Evolutionary conservation across 2,888 invertebrate species (phyloP).

Genomic region (Micoletzkya japonica): DNA sequence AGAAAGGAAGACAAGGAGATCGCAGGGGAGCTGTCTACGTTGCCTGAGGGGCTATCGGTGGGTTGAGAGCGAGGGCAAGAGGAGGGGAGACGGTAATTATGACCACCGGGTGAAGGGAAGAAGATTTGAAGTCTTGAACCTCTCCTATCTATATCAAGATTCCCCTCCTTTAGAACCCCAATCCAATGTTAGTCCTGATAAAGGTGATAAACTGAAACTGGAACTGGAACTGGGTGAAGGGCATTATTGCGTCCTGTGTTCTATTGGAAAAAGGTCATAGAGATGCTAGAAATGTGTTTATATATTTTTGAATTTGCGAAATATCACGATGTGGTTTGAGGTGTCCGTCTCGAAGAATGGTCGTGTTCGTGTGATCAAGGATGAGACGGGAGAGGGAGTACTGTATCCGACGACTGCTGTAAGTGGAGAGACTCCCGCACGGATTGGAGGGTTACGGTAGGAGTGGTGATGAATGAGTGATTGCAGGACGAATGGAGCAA

Average conservation of each 20-base stretch:
- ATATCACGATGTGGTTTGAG: slow-evolving; percentile 15
- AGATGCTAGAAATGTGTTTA: too few species aligned
- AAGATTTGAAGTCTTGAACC: too few species aligned
- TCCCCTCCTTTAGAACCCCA: too few species aligned
- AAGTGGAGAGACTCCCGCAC: background rate
- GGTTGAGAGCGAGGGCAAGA: background rate
- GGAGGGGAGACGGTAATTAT: too few species aligned
- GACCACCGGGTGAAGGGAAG: too few species aligned
- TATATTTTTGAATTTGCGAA: background rate
- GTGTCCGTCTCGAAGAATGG: slow-evolving; percentile 43
- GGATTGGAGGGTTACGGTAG: background rate
- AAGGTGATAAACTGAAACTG: too few species aligned
- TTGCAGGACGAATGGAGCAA: slow-evolving; percentile 13
- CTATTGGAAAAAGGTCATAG: too few species aligned
- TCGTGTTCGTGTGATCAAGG: slow-evolving; percentile 41
- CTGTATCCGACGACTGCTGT: slow-evolving; percentile 40
- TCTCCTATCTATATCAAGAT: too few species aligned
- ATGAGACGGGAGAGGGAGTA: slow-evolving; percentile 35
- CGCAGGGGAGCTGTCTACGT: slow-evolving; percentile 50
- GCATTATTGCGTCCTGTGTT: too few species aligned
- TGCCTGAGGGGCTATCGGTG: slow-evolving; percentile 56
- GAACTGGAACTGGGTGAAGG: too few species aligned
- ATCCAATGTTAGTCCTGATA: too few species aligned
- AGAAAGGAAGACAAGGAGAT: slow-evolving; percentile 31
- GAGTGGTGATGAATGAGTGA: background rate